Evolutionary conservation across 2,113 vertebrate genomes (phyloP).

Genomic region (Pachypanchax playfairii): DNA sequence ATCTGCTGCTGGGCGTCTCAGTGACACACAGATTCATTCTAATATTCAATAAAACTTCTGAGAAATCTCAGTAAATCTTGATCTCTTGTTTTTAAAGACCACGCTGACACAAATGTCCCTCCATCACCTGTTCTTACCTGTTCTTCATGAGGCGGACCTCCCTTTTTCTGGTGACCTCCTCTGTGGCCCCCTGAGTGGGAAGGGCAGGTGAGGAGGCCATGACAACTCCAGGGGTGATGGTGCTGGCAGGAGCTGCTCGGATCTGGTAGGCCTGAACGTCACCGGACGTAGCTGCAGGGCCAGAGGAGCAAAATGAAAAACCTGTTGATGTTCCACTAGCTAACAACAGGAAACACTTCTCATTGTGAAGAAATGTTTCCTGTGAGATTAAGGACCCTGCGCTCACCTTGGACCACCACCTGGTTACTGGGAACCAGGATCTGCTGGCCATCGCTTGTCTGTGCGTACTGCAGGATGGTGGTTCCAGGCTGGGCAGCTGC

Average conservation of each 20-base stretch:
- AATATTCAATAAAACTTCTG: neutral
- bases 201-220: constrained; percentile 94
- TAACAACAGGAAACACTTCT: neutral
- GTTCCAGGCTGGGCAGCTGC: constrained; percentile 89
- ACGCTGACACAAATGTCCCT: neutral
- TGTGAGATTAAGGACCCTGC: neutral
- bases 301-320: neutral
- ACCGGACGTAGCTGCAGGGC: constrained; percentile 88
- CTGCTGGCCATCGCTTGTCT: constrained; percentile 97
- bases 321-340: neutral
- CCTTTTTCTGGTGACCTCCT: constrained; percentile 92
- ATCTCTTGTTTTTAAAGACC: neutral
- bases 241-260: constrained; percentile 89
- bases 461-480: constrained; percentile 97
- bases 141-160: constrained; percentile 99
- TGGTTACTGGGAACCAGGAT: constrained; percentile 98
- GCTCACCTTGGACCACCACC: constrained; percentile 96
- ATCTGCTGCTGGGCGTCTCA: neutral
- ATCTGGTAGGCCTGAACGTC: constrained; percentile 98
- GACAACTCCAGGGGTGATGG: constrained; percentile 91
- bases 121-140: constrained; percentile 79
- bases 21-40: neutral
- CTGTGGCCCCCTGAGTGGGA: constrained; percentile 86
- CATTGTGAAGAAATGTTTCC: neutral
- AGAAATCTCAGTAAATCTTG: neutral